Evolutionary conservation across 53 echinoderm and acorn worm species (phyloP), one percentile per base, ranked within the genome.

Genomic region (Temnopleurus reevesii): DNA sequence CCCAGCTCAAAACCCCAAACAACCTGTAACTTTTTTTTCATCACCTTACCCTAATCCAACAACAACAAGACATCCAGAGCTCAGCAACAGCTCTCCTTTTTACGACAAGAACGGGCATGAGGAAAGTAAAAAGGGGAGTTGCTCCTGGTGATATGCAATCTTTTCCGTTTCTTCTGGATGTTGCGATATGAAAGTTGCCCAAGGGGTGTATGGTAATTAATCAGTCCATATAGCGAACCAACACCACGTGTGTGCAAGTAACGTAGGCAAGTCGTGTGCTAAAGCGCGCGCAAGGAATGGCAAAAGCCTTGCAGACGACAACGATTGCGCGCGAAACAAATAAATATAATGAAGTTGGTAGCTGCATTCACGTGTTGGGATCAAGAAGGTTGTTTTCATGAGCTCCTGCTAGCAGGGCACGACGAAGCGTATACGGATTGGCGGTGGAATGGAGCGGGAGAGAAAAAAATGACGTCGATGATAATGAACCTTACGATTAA

Each of bases 11-110:
- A 85, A 59, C 15, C 57, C 19, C 60, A 59, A 85, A 85, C 85
- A 85, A 85, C 85, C 85, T 85, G 85, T 85, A 85, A 85, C 85
- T 85, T 85, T 85, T 85, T 54, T 23, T 71, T 17, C 63, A 63
- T 63, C 45, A 45, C 54, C 54, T 34, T 57, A 56, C 35, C 58
- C 15, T 27, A 46, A 55, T 53, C 35, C 33, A 55, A 83, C 83
- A 55, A 49, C 81, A 81, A 53, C 83, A 85, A 38, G 71, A 71
- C 71, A 71, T 41, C 36, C 60, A 57, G 41, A 59, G 60, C 85
- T 38, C 60, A 85, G 85, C 61, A 85, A 85, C 85, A 85, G 85
- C 85, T 85, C 57, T 83, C 71, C 21, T 77, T 9, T 36, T 56
- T 36, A 19, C 18, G 83, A 36, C 15, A 47, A 28, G 49, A 46